Evolutionary conservation across 2,797 vertebrate genomes (phyloP).

Genomic region (Pseudochaenichthys georgianus): DNA sequence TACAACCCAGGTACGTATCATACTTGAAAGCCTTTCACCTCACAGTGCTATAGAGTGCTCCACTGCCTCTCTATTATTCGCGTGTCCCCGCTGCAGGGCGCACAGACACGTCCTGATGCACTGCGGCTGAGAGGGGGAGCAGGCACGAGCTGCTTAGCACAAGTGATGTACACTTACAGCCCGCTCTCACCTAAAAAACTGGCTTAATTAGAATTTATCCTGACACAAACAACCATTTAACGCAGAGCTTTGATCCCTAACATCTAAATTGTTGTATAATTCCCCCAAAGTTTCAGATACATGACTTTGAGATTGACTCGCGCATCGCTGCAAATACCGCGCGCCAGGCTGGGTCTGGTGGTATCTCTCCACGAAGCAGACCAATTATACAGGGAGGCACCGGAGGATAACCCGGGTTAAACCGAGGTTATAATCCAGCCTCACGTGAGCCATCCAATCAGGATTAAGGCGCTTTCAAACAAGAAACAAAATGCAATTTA

Average conservation of each 20-base stretch:
- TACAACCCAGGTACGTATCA: not conserved
- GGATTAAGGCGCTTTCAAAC: not conserved
- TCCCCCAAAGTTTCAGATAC: conserved; percentile 14
- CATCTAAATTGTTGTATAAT: conserved; percentile 14
- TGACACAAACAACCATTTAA: conserved; percentile 43
- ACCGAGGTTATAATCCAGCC: not conserved
- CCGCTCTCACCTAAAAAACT: conserved; percentile 33
- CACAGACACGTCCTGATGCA: conserved; percentile 49
- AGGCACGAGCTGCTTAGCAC: conserved; percentile 10
- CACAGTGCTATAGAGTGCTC: not conserved
- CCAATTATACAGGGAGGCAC: conserved; percentile 3
- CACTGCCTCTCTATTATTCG: conserved; percentile 12
- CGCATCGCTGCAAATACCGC: conserved; percentile 20
- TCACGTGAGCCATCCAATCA: not conserved
- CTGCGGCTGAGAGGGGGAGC: conserved; percentile 36
- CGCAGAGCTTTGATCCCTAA: conserved; percentile 31
- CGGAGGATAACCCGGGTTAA: conserved; percentile 31
- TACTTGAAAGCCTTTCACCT: conserved; percentile 14
- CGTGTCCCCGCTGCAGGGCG: conserved; percentile 34
- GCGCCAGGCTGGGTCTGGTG: conserved; percentile 1
- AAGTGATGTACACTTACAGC: conserved; percentile 44
- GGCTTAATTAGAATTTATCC: conserved; percentile 53
- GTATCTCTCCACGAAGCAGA: not conserved
- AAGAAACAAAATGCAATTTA: not conserved
- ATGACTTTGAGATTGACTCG: conserved; percentile 29